A percentile compares a stretch with the other conserved stretches of the same genome.
These are phyloP conservation scores for Orestias chungarensis DNA, from an alignment of 2,797 vertebrate genomes.

Conservation along the genomic window DNA sequence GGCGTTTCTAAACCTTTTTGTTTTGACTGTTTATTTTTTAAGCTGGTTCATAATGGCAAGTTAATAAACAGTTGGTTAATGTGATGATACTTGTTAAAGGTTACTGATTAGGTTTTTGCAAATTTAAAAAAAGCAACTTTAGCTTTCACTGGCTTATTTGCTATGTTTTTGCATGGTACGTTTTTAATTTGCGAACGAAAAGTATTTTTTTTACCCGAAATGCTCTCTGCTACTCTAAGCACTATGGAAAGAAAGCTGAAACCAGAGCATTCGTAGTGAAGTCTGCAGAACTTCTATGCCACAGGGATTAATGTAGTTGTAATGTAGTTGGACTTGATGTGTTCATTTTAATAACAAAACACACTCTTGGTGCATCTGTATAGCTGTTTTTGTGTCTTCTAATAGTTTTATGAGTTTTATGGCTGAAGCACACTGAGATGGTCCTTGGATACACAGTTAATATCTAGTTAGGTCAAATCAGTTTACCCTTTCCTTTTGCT, in stretches of 20 bases:
- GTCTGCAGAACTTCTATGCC: not conserved
- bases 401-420: conserved; percentile 3
- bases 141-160: not conserved
- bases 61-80: not conserved
- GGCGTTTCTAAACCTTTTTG: not conserved
- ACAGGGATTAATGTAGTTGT: conserved; percentile 4
- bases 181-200: not conserved
- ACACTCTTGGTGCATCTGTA: not conserved
- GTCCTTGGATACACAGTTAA: not conserved
- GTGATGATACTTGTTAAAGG: not conserved
- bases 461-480: not conserved
- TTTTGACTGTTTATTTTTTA: not conserved
- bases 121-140: not conserved
- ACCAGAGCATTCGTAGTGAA: conserved; percentile 5
- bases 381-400: conserved; percentile 11
- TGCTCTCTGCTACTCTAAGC: not conserved
- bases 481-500: not conserved
- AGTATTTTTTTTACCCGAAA: not conserved
- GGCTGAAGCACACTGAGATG: conserved; percentile 3
- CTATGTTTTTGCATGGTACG: not conserved
- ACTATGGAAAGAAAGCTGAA: conserved; percentile 8
- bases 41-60: not conserved
- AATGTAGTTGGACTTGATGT: conserved; percentile 3
- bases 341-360: conserved; percentile 18
- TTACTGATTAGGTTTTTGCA: not conserved